Conservation (phyloP, 2,113 vertebrate species). For the Dicaeum eximium region DNA sequence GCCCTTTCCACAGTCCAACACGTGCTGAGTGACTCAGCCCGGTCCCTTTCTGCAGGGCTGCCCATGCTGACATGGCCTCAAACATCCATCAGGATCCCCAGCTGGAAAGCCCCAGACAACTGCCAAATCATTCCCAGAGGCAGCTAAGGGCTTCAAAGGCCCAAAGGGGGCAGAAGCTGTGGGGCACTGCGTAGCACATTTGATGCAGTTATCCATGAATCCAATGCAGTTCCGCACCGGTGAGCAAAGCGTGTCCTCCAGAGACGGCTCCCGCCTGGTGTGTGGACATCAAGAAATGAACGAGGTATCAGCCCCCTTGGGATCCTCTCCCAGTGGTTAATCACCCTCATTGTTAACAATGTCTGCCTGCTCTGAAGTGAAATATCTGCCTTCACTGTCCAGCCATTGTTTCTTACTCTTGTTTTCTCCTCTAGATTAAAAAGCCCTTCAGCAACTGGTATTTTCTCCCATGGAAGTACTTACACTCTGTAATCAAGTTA, state of each 20-base stretch:
- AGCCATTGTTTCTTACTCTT: slow-evolving; percentile 54
- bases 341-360: slow-evolving; percentile 45
- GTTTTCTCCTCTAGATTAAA: slow-evolving; percentile 58
- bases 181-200: background rate
- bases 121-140: background rate
- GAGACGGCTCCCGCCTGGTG: background rate
- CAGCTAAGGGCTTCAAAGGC: background rate
- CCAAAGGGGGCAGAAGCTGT: background rate
- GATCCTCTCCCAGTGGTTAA: slow-evolving; percentile 41
- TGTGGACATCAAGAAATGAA: background rate
- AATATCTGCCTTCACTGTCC: slow-evolving; percentile 50
- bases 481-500: slow-evolving; percentile 31
- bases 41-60: background rate
- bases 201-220: background rate
- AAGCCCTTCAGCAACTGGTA: slow-evolving; percentile 58
- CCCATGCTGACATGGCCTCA: background rate
- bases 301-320: background rate
- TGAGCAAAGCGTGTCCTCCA: background rate
- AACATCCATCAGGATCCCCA: background rate
- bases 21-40: background rate
- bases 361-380: slow-evolving; percentile 37
- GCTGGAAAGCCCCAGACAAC: background rate
- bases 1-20: background rate
- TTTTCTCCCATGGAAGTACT: slow-evolving; percentile 54
- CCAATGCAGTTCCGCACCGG: background rate